These are phyloP conservation scores for Stegana nigrithorax DNA, from an alignment of 2,888 invertebrate genomes.

Conservation along the genomic window DNA sequence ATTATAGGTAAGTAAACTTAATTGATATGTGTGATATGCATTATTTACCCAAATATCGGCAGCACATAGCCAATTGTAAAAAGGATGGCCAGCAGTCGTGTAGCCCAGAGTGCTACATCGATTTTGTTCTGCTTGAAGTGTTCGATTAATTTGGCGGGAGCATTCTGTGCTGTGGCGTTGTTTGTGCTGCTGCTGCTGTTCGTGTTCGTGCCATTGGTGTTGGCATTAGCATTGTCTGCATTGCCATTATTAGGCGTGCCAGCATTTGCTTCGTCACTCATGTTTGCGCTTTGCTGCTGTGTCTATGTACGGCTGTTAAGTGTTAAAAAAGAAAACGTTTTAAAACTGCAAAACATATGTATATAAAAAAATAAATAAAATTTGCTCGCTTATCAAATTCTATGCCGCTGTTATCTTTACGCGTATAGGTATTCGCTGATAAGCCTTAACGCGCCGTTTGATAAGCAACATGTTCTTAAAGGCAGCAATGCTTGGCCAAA, in stretches of 20 bases:
- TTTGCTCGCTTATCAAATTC: too few species aligned
- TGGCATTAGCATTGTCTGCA: conserved; percentile 38
- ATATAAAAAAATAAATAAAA: too few species aligned
- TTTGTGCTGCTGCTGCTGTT: conserved; percentile 24
- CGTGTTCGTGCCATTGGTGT: conserved; percentile 34
- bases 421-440: too few species aligned
- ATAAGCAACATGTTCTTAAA: too few species aligned
- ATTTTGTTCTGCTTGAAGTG: conserved; percentile 86
- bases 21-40: neutral
- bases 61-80: conserved; percentile 87
- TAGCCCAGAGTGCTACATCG: conserved; percentile 88
- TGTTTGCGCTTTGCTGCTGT: conserved; percentile 26
- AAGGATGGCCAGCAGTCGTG: conserved; percentile 84
- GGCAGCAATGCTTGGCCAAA: too few species aligned
- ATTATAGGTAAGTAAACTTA: neutral
- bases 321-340: neutral
- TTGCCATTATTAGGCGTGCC: conserved; percentile 34
- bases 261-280: conserved; percentile 55
- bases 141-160: conserved; percentile 71
- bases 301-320: neutral
- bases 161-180: conserved; percentile 46
- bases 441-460: too few species aligned
- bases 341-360: too few species aligned
- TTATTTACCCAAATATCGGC: conserved; percentile 87
- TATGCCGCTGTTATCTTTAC: too few species aligned